Evolutionary conservation across 1,140 invertebrate species (phyloP).

Genomic region (Bilobella aurantiaca): DNA sequence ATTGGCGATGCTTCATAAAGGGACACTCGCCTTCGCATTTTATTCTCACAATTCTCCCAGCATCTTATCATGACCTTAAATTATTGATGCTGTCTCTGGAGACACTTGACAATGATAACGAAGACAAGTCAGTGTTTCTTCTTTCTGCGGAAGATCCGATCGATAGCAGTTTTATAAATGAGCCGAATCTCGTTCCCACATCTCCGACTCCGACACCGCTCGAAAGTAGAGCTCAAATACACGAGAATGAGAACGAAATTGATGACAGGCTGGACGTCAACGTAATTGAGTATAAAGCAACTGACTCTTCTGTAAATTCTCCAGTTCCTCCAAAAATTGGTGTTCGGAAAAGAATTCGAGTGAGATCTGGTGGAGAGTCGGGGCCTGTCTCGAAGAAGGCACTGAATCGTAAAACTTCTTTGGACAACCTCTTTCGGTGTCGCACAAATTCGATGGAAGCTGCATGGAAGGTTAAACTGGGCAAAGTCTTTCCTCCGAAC

Average conservation of each 20-base stretch:
- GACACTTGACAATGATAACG: not conserved
- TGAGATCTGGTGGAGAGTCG: constrained; percentile 30
- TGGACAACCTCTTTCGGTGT: constrained; percentile 20
- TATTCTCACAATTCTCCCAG: constrained; percentile 58
- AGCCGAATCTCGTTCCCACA: no score
- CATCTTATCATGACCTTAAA: constrained; percentile 49
- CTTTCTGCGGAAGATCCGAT: not conserved
- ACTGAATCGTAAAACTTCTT: constrained; percentile 17
- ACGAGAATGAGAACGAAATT: no score
- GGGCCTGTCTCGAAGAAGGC: constrained; percentile 23
- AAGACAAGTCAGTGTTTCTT: not conserved
- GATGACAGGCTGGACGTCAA: no score
- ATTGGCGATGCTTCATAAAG: constrained; percentile 62
- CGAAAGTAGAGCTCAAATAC: no score
- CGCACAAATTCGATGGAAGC: constrained; percentile 32
- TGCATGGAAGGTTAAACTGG: constrained; percentile 5
- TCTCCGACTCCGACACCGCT: no score
- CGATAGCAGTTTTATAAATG: no score
- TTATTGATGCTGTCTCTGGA: constrained; percentile 38
- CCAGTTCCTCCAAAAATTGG: no score
- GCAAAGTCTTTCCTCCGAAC: not conserved
- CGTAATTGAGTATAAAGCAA: no score
- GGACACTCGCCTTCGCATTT: constrained; percentile 51
- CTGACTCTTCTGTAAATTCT: no score
- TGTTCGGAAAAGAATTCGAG: constrained; percentile 27